Evolutionary conservation across 2,888 invertebrate genomes (phyloP), one percentile per base, ranked within the genome.

Genomic region (Scrobipalpa atriplicella): DNA sequence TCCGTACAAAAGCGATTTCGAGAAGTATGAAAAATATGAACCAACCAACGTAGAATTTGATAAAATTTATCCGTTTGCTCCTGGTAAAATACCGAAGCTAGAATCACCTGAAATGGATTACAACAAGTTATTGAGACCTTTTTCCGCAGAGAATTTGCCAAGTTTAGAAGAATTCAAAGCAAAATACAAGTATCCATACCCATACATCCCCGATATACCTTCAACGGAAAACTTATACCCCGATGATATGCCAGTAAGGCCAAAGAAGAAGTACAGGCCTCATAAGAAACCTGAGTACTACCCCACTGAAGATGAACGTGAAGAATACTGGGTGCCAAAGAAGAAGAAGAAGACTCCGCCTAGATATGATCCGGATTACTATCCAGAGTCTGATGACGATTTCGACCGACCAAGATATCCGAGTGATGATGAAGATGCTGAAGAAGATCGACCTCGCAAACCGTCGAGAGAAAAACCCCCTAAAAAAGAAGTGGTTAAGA

Each of bases 311-410:
- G 89, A 89, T 36, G 85, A 90, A 67, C 71, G 85, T 65, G 89
- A 87, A 71, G 92, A 92, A 68, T 90, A 87, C 56, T 81, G 88
- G 72, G 89, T 91, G 29, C 92, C 91, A 43, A 92, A 92, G 71
- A 90, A 88, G 75, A 92, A 92, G 72, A 78, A 84, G 65, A 91
- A 87, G 70, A 78, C 75, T 68, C 89, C 88, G 0, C 71, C 73
- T 5, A 82, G 83, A 68, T 70, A 78, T 51, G 85, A 87, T n/a
- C 73, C 80, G 61, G 89, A 90, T 64, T 88, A 86, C 62, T 75
- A 79, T 71, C 79, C 78, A 54, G 84, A 85, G 0, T 62, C 71
- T 3, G 90, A 90, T 1, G 89, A 89, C 5, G 89, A 90, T 41
- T 90, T 83, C 68, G 89, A 89, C 43, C 83, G 80, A 68, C 82